These are phyloP conservation scores for Gambelia wislizenii DNA, from an alignment of 2,797 vertebrate genomes.

Conservation along the genomic window DNA sequence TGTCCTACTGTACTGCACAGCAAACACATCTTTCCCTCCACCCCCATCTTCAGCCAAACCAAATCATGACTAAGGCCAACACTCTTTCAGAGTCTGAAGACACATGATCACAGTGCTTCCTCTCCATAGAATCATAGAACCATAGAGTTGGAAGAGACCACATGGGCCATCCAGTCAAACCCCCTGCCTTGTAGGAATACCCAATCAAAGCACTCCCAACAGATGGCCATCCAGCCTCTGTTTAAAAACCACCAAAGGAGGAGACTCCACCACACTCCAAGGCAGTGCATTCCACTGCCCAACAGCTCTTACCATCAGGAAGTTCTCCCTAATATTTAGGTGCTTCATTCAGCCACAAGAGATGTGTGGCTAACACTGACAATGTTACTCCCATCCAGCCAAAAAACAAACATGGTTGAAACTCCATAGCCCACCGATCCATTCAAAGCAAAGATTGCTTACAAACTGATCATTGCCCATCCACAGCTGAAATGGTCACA, in stretches of 20 bases:
- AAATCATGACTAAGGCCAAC: not conserved
- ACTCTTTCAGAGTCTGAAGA: slow-evolving; percentile 1
- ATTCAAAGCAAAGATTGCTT: slow-evolving; percentile 9
- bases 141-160: no score
- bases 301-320: no score
- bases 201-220: no score
- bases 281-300: no score
- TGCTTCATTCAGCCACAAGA: slow-evolving; percentile 5
- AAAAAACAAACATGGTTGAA: slow-evolving; percentile 21
- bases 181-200: no score
- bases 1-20: slow-evolving; percentile 5
- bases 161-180: no score
- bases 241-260: no score
- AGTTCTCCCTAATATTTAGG: no score
- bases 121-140: no score
- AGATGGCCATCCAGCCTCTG: no score
- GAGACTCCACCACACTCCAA: no score
- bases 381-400: not conserved
- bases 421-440: not conserved
- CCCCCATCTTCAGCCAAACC: not conserved
- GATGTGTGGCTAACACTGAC: not conserved
- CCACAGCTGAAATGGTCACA: not conserved
- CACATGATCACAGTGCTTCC: slow-evolving; percentile 5
- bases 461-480: not conserved
- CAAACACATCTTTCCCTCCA: not conserved